Conservation (phyloP, 64 coral and sea anemone species). For the Actinia equina region DNA sequence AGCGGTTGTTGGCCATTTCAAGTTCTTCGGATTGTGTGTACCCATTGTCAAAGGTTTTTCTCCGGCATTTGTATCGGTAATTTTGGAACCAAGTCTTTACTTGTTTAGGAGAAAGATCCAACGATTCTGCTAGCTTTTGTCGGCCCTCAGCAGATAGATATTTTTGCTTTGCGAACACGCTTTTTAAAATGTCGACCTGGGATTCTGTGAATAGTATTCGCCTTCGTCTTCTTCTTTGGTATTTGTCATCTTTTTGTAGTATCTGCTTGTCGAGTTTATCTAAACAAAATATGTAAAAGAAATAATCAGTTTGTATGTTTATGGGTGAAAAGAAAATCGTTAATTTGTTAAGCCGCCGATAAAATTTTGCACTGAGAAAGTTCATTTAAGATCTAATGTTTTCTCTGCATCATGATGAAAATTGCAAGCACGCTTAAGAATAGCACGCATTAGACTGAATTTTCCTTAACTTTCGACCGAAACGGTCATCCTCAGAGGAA, state of each 20-base stretch:
- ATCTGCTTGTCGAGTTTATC: not conserved
- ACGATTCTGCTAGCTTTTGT: constrained; percentile 30
- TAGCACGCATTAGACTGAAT: too few relatives aligned
- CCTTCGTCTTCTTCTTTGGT: constrained; percentile 16
- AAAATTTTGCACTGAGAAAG: too few relatives aligned
- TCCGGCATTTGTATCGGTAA: constrained; percentile 59
- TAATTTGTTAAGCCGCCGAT: too few relatives aligned
- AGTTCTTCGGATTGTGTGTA: not conserved
- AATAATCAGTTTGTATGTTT: not conserved
- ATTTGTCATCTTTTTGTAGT: not conserved
- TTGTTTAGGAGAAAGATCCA: constrained; percentile 54
- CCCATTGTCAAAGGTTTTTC: not conserved
- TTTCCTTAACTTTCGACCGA: too few relatives aligned
- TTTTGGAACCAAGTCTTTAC: constrained; percentile 75
- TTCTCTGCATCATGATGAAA: too few relatives aligned
- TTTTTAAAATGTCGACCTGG: constrained; percentile 48
- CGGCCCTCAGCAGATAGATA: constrained; percentile 36
- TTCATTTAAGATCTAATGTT: too few relatives aligned
- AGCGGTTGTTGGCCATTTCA: not conserved
- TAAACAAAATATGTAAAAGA: not conserved
- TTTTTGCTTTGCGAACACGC: constrained; percentile 35
- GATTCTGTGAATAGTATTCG: constrained; percentile 34
- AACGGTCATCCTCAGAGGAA: too few relatives aligned
- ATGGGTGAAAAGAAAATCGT: too few relatives aligned
- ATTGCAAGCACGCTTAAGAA: too few relatives aligned